These are phyloP conservation scores for Narcine bancroftii DNA, from an alignment of 2,113 vertebrate genomes.

Conservation along the genomic window DNA sequence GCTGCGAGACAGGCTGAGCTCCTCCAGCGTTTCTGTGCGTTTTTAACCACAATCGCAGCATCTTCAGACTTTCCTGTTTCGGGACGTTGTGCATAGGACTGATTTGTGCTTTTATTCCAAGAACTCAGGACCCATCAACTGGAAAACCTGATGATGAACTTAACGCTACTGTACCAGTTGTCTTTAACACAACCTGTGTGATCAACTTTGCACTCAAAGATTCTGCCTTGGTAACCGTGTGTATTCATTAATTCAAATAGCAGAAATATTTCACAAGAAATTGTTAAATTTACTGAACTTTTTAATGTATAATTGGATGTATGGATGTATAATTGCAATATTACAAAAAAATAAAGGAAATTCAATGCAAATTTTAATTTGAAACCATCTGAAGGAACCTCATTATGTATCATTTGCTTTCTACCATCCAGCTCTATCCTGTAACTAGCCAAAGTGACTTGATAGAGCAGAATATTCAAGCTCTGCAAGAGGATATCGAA, in stretches of 20 bases:
- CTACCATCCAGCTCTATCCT: background rate
- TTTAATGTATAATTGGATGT: constrained; percentile 21
- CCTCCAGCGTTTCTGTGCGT: too few relatives aligned
- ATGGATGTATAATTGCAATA: constrained; percentile 31
- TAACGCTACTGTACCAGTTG: background rate
- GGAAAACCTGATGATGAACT: background rate
- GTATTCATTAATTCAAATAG: background rate
- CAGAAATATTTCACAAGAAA: constrained; percentile 23
- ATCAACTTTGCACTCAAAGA: constrained; percentile 12
- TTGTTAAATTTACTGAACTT: background rate
- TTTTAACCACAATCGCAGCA: too few relatives aligned
- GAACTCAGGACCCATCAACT: background rate
- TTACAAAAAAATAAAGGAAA: background rate
- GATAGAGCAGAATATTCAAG: background rate
- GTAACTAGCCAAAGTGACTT: background rate
- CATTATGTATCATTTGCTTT: background rate
- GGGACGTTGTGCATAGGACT: background rate
- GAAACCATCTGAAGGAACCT: background rate
- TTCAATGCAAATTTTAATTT: background rate
- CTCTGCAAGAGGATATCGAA: background rate
- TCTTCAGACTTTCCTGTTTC: too few relatives aligned
- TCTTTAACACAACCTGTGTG: background rate
- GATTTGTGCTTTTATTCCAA: constrained; percentile 15
- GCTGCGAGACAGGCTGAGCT: too few relatives aligned
- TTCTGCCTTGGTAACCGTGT: background rate